Conservation (phyloP, 1,140 invertebrate species). For the Pollicipes pollicipes region DNA sequence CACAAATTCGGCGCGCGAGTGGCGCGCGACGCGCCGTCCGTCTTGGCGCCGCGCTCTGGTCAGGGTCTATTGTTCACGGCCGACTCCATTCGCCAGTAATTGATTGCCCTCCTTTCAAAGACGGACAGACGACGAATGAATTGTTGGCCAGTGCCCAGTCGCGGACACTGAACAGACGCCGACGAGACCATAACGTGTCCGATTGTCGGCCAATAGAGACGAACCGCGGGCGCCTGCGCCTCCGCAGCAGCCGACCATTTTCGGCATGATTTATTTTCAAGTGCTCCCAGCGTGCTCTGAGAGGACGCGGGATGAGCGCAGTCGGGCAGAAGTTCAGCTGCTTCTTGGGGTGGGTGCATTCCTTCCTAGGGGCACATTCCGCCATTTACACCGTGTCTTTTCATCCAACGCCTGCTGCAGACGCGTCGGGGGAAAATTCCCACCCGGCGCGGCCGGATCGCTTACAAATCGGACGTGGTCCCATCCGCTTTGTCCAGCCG, state of each 20-base stretch:
- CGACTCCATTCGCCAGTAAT: neutral
- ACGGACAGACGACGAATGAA: neutral
- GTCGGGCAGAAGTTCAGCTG: neutral
- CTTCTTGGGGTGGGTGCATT: neutral
- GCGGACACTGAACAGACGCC: neutral
- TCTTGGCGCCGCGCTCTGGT: no score
- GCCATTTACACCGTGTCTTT: neutral
- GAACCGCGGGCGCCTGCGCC: neutral
- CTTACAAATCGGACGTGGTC: neutral
- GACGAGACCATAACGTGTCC: neutral
- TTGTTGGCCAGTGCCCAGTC: neutral
- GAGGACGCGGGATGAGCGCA: neutral
- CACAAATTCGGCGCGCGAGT: neutral
- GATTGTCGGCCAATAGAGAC: neutral
- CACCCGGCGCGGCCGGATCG: neutral
- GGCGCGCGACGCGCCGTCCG: no score
- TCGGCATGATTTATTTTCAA: neutral
- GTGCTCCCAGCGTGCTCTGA: neutral
- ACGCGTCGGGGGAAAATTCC: neutral
- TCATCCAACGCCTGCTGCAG: neutral
- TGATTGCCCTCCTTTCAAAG: neutral
- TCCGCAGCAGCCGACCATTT: neutral
- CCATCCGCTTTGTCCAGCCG: neutral
- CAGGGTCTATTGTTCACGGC: neutral
- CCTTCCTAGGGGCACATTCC: neutral